Base-by-base conservation (phyloP, 2,113 vertebrate genomes). In the Gavia stellata region DNA sequence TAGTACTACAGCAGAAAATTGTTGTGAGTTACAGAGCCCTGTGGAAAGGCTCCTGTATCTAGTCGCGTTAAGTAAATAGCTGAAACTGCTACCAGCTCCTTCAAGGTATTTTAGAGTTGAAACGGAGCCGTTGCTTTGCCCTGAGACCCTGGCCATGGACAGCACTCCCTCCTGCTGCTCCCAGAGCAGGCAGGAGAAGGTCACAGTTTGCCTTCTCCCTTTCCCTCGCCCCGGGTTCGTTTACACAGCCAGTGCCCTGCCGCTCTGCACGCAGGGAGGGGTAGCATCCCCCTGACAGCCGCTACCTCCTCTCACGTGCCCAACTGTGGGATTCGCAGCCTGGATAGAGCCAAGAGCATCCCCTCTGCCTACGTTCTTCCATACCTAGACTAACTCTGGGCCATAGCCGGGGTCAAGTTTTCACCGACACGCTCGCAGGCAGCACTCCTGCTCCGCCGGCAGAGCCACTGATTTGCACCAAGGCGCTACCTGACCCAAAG, bases 1-100 rank as follows among this genome's bases (percentile, higher is more conserved):
- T 87, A 97, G 96, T 95, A 96, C 94, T 94, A 96, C 80, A 81
- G 92, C 90, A 82, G 91, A 94, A 95, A 96, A 97, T 50, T 63
- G 86, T 61, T 79, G 81, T 1, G 7, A 88, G 65, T 67, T 88
- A 81, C 55, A 53, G 85, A 92, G 67, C 74, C 67, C 73, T 47
- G 81, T 12, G n/a, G 75, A 88, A 96, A 90, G 59, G 38, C 40
- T 91, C 36, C 79, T 55, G 26, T n/a, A 34, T 58, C 72, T 67
- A 21, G 33, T 16, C 1, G 2, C 2, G 6, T 71, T 49, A 45
- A 68, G 34, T 44, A 93, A 92, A 62, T 18, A 77, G 42, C 81
- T 21, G n/a, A 33, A 86, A 71, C 2, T 0, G 20, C 59, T 56
- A 65, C n/a, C 67, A 90, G 63, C 80, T 92, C 81, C 74, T 90